Conservation (phyloP, 1,140 invertebrate genomes). For the Cydia fagiglandana region DNA sequence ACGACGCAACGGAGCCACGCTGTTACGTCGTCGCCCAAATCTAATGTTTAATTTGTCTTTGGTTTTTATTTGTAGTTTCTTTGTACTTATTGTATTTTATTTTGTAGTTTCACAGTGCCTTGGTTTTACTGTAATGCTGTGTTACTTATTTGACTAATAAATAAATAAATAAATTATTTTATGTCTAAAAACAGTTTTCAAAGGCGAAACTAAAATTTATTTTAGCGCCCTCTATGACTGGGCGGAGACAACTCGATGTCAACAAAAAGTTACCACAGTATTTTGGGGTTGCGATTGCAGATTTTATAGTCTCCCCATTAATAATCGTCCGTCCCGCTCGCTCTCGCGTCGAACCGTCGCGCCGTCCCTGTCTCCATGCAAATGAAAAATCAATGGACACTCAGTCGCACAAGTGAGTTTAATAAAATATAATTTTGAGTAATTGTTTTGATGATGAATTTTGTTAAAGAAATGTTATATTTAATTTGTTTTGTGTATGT, state of each 20-base stretch:
- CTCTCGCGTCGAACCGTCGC: slow-evolving; percentile 37
- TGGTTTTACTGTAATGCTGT: no score
- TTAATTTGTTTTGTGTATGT: no score
- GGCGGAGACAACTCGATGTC: slow-evolving; percentile 8
- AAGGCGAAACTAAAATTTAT: background rate
- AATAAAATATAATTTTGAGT: slow-evolving; percentile 3
- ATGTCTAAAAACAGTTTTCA: background rate
- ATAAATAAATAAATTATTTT: no score
- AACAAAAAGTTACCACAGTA: slow-evolving; percentile 30
- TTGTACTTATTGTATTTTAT: no score
- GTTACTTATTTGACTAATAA: no score
- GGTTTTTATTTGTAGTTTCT: no score
- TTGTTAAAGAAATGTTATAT: no score
- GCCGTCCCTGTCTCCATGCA: slow-evolving; percentile 56
- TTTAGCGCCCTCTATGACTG: slow-evolving; percentile 7
- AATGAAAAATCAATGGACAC: slow-evolving; percentile 68
- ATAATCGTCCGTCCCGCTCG: slow-evolving; percentile 55
- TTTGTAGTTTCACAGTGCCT: no score
- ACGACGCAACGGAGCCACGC: no score
- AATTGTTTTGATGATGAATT: background rate
- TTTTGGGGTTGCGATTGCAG: slow-evolving; percentile 31
- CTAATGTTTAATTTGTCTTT: no score
- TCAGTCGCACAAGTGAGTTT: slow-evolving; percentile 6
- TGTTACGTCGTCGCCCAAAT: no score
- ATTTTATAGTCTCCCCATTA: slow-evolving; percentile 48